phyloP scores from a whole-genome alignment of 2,888 invertebrate genomes.

The Dynastes grantii region DNA sequence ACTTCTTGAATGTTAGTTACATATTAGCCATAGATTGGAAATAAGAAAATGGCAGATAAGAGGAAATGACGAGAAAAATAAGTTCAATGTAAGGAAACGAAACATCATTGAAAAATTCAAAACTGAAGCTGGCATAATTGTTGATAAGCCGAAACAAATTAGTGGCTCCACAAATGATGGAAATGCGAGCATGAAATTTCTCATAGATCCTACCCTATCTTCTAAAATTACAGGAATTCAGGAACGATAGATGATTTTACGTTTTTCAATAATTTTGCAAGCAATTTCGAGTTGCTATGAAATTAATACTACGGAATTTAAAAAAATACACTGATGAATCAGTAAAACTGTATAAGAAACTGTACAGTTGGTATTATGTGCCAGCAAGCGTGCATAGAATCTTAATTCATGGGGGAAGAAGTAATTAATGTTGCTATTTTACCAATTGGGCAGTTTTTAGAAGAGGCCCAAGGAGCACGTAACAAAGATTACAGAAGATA shows the following conservation, averaged over 20 bases:
- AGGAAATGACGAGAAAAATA: background rate
- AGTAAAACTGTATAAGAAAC: too few relatives aligned
- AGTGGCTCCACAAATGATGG: conserved; percentile 10
- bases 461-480: conserved; percentile 50
- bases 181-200: background rate
- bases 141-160: conserved; percentile 10
- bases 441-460: conserved; percentile 50
- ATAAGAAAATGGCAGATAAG: background rate
- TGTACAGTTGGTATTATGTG: background rate
- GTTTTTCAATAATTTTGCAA: background rate
- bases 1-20: background rate
- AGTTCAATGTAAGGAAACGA: too few relatives aligned
- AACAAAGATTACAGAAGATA: background rate
- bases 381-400: conserved; percentile 61
- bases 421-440: conserved; percentile 54
- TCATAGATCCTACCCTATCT: too few relatives aligned
- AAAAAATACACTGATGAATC: too few relatives aligned
- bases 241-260: background rate
- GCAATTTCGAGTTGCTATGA: conserved; percentile 16
- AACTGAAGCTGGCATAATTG: background rate
- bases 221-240: background rate
- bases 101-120: too few relatives aligned
- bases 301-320: conserved; percentile 10
- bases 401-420: conserved; percentile 59
- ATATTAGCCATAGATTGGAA: background rate